A percentile compares a stretch with the other conserved stretches of the same genome.
These are phyloP conservation scores for Tenrec ecaudatus DNA, from an alignment of 2,113 vertebrate species.

Conservation along the genomic window DNA sequence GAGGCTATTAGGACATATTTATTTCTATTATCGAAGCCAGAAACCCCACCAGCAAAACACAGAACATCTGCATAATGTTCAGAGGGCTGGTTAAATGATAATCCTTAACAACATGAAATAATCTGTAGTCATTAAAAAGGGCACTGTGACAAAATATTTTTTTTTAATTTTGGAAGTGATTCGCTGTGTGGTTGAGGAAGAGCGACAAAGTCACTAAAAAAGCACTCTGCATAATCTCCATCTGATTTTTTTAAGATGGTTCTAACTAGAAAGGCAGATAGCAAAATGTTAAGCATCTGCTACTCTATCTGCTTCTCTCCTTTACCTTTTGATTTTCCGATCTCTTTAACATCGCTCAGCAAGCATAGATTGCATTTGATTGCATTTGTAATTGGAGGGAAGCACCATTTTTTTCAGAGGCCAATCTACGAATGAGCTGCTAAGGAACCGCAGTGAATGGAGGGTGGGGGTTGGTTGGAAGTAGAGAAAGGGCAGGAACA, in stretches of 20 bases:
- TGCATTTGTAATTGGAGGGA: neutral
- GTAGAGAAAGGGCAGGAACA: neutral
- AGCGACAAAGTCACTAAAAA: slow-evolving; percentile 3
- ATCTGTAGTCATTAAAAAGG: neutral
- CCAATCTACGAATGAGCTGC: neutral
- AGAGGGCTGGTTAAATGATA: neutral
- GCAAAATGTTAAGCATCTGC: neutral
- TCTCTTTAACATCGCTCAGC: neutral
- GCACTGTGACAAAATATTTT: neutral
- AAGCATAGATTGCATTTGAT: neutral
- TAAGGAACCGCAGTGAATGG: neutral
- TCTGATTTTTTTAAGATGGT: slow-evolving; percentile 12
- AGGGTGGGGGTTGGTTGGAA: neutral
- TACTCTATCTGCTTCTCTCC: neutral
- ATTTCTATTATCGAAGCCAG: neutral
- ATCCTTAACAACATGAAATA: neutral
- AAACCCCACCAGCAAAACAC: neutral
- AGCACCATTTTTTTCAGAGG: neutral
- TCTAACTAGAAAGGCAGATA: neutral
- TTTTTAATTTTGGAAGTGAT: neutral
- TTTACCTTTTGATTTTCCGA: neutral
- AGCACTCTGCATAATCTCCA: neutral
- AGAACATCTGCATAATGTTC: neutral
- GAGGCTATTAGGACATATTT: neutral
- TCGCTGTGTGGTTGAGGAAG: neutral